These are phyloP conservation scores for Sphenopsis melanotis DNA, from an alignment of 2,797 vertebrate species.

Conservation along the genomic window DNA sequence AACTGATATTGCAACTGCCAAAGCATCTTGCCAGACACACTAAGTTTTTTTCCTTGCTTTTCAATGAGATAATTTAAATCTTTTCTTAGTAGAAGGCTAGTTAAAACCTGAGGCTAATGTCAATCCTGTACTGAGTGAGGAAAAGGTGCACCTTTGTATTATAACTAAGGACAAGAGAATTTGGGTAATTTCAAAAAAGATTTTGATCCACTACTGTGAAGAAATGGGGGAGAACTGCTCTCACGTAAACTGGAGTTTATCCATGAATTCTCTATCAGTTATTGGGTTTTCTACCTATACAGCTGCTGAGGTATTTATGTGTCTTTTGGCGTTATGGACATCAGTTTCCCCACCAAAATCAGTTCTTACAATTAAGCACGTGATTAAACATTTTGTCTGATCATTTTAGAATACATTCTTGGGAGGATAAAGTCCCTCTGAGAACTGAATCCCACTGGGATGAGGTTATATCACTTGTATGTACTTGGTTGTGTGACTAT, in stretches of 20 bases:
- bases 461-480: background rate
- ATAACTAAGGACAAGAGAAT: background rate
- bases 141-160: background rate
- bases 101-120: background rate
- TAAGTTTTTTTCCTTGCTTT: background rate
- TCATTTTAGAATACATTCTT: background rate
- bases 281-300: background rate
- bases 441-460: background rate
- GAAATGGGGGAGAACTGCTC: background rate
- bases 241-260: background rate
- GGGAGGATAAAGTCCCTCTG: background rate
- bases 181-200: background rate
- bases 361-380: background rate
- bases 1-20: background rate
- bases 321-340: background rate
- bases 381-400: background rate
- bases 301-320: background rate
- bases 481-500: background rate
- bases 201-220: background rate
- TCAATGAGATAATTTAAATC: background rate
- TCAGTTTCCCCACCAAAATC: background rate
- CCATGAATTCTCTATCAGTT: background rate
- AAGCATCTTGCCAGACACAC: background rate
- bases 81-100: background rate
- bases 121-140: background rate